phyloP scores from a whole-genome alignment of 2,888 invertebrate species.

The Baccha elongata region DNA sequence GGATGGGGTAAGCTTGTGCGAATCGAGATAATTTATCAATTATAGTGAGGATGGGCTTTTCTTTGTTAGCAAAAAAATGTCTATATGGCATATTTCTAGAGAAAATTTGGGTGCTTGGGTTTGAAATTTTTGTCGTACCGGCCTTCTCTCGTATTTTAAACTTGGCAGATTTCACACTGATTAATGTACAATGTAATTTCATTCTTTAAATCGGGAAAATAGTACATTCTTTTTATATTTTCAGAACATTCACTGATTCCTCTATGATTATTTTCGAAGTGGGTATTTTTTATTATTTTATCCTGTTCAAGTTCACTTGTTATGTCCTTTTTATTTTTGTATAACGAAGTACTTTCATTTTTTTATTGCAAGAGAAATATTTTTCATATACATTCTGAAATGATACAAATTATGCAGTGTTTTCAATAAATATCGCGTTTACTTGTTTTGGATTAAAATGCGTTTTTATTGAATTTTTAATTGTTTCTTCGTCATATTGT shows the following conservation, averaged over 20 bases:
- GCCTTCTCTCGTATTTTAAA: neutral
- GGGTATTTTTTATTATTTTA: too few species aligned
- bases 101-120: slow-evolving; percentile 1
- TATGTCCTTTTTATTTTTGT: neutral
- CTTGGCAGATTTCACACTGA: neutral
- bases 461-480: neutral
- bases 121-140: neutral
- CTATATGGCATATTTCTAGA: too few species aligned
- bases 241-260: neutral
- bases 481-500: neutral
- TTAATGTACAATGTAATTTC: too few species aligned
- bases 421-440: too few species aligned
- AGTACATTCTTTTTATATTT: neutral
- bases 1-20: too few species aligned
- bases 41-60: neutral
- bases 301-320: neutral
- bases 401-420: neutral
- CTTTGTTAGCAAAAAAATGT: neutral
- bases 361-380: neutral
- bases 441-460: neutral
- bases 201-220: too few species aligned
- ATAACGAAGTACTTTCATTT: neutral
- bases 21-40: neutral
- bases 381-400: neutral
- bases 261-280: too few species aligned